A percentile compares a stretch with the other conserved stretches of the same genome.
These are phyloP conservation scores for Diploptera punctata DNA, from an alignment of 2,888 invertebrate species.

Conservation along the genomic window DNA sequence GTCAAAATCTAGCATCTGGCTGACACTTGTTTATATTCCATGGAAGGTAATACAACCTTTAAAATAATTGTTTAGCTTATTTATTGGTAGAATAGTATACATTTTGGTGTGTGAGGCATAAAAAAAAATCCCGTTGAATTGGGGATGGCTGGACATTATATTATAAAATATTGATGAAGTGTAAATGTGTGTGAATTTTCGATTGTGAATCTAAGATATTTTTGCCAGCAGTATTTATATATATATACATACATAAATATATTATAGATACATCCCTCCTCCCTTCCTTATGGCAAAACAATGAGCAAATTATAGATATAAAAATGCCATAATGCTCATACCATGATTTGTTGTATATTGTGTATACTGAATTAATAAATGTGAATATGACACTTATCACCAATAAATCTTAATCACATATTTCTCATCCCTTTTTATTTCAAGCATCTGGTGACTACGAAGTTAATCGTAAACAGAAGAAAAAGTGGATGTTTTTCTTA, in stretches of 20 bases:
- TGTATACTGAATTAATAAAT: slow-evolving; percentile 25
- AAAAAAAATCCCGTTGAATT: neutral
- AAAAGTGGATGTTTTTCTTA: too few relatives aligned
- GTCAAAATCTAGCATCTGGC: too few relatives aligned
- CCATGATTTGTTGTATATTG: slow-evolving; percentile 30
- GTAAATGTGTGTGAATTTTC: slow-evolving; percentile 28
- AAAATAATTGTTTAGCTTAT: slow-evolving; percentile 21
- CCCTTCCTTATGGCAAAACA: slow-evolving; percentile 11
- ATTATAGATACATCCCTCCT: slow-evolving; percentile 12
- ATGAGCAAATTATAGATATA: slow-evolving; percentile 13
- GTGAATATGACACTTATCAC: slow-evolving; percentile 16
- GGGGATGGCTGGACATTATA: neutral
- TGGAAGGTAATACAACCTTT: neutral
- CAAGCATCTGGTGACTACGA: too few relatives aligned
- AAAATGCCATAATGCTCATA: slow-evolving; percentile 25
- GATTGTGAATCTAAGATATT: slow-evolving; percentile 30
- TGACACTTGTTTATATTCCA: neutral
- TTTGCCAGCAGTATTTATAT: slow-evolving; percentile 31
- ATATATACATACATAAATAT: slow-evolving; percentile 26
- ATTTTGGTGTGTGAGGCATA: slow-evolving; percentile 2
- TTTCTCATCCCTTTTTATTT: too few relatives aligned
- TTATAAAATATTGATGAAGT: slow-evolving; percentile 1
- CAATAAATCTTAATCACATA: too few relatives aligned
- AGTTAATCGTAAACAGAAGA: too few relatives aligned
- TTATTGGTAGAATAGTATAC: slow-evolving; percentile 11